Evolutionary conservation across 2,888 invertebrate genomes (phyloP).

Genomic region (Spialia ferax): DNA sequence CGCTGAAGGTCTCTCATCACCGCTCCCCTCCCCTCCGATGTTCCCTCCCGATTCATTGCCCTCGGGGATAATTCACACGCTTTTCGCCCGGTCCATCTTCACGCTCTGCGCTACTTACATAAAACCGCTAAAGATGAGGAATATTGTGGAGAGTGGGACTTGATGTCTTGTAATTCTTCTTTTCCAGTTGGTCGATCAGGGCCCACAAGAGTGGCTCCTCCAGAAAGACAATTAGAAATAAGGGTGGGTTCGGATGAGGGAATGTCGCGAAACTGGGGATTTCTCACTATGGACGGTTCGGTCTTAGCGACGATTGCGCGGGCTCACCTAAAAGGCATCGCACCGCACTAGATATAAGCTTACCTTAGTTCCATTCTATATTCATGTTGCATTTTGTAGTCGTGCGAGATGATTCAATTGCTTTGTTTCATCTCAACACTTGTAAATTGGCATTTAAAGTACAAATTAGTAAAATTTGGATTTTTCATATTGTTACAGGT

Average conservation of each 20-base stretch:
- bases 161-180: conserved; percentile 84
- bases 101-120: conserved; percentile 84
- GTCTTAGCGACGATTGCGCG: conserved; percentile 75
- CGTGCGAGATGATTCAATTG: conserved; percentile 78
- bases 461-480: conserved; percentile 86
- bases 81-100: conserved; percentile 80
- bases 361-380: conserved; percentile 74
- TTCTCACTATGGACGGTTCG: conserved; percentile 84
- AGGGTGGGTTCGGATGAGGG: conserved; percentile 82
- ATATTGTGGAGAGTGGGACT: conserved; percentile 81
- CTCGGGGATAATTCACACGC: conserved; percentile 80
- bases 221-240: conserved; percentile 86
- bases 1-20: conserved; percentile 86
- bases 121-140: conserved; percentile 67
- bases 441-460: conserved; percentile 86
- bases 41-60: conserved; percentile 56
- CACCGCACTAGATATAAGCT: conserved; percentile 84
- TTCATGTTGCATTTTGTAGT: conserved; percentile 75
- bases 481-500: conserved; percentile 86
- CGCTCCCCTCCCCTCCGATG: conserved; percentile 51
- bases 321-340: conserved; percentile 86
- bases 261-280: conserved; percentile 84
- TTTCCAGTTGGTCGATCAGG: conserved; percentile 87
- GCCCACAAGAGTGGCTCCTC: conserved; percentile 86
- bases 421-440: conserved; percentile 80